Percentiles rank a stretch among this genome's conserved stretches.
These are phyloP conservation scores for Cheumatopsyche charites DNA, from an alignment of 1,140 invertebrate genomes.

Conservation along the genomic window DNA sequence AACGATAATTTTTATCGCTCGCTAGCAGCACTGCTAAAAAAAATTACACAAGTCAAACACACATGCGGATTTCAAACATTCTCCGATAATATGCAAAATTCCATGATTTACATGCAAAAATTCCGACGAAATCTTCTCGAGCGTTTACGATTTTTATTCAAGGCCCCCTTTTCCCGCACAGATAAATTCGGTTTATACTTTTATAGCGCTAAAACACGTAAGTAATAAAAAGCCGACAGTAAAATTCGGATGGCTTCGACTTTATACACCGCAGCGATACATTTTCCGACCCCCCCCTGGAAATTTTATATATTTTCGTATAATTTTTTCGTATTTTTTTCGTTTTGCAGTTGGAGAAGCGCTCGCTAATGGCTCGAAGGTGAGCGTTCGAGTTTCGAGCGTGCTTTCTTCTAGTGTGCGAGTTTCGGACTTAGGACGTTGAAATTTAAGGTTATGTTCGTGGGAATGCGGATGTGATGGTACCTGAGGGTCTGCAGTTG, in stretches of 20 bases:
- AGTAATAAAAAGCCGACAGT: conserved; percentile 22
- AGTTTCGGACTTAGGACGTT: too few species aligned
- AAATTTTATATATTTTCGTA: background rate
- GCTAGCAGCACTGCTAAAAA: too few species aligned
- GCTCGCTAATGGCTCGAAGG: background rate
- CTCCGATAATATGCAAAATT: too few species aligned
- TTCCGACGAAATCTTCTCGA: too few species aligned
- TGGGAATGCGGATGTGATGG: conserved; percentile 22
- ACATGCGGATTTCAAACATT: too few species aligned
- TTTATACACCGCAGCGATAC: background rate
- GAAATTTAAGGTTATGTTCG: too few species aligned
- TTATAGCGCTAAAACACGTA: conserved; percentile 31
- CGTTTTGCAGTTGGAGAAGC: conserved; percentile 2
- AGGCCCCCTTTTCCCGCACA: background rate
- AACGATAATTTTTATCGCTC: too few species aligned
- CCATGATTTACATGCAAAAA: too few species aligned
- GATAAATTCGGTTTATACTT: conserved; percentile 33
- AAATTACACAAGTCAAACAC: background rate
- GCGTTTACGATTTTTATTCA: conserved; percentile 10
- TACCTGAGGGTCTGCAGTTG: conserved; percentile 34
- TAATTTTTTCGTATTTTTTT: conserved; percentile 17
- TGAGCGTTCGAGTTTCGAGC: background rate
- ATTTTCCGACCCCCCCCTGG: too few species aligned
- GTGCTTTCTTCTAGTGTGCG: too few species aligned
- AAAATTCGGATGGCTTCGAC: conserved; percentile 10